Base-by-base conservation (phyloP, 2,113 vertebrate genomes). In the Gadus macrocephalus region DNA sequence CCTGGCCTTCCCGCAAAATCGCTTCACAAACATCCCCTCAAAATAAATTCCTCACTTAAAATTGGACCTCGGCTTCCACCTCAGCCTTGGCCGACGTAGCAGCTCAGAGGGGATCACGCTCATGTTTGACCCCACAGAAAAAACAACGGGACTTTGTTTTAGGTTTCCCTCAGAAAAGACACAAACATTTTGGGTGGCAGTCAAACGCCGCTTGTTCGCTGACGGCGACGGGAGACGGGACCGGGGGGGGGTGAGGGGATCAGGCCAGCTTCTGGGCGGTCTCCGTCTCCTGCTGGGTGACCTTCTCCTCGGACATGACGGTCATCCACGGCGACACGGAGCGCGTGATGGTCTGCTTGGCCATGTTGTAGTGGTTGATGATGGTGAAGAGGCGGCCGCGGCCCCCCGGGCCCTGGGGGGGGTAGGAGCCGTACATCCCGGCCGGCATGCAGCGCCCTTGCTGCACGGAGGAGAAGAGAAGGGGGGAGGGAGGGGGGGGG, bases 351-450 rank as follows among this genome's bases (percentile, higher is more conserved):
- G 94, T 96, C 91, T 97, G 95, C 85, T 95, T 95, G 87, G 95
- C 95, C 83, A 98, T 92, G 78, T 96, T 95, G 93, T 97, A 96
- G 91, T 95, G 96, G 91, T 96, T 97, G 84, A 97, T 95, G 86
- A 96, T 93, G 0, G 95, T 95, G 82, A 96, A 97, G 82, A 98
- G 94, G 20, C 94, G 95, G 73, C 95, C 96, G 64, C 94, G 93
- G 69, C 94, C 89, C 0, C 83, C 94, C 71, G 94, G 91, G 64
- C 94, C 95, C 87, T 95, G 96, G 70, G 94, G 94, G 0, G 95
- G 91, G 71, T 95, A 96, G 91, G 92, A 95, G 86, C 93, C 94
- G 79, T 96, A 96, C 85, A 97, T 85, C 74, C 95, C 96, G 8
- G 92, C 92, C 15, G 96, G 96, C 87, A 97, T 93, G 90, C 96